Base-by-base conservation (phyloP, 2,888 invertebrate genomes). In the Stenodera caucasica region DNA sequence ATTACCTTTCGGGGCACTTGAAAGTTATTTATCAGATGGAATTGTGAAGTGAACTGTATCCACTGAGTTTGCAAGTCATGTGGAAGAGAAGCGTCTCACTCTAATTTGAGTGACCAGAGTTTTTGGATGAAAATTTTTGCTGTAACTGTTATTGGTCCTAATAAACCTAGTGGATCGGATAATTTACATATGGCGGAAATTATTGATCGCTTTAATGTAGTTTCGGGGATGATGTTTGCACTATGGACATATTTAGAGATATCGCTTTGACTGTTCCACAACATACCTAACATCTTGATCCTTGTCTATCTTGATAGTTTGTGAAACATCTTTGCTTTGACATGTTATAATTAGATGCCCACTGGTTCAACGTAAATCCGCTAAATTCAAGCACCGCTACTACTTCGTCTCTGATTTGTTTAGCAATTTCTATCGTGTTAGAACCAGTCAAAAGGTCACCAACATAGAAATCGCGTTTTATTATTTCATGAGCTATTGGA, bases 81-180 rank as follows among this genome's bases (percentile, higher is more conserved):
- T 5, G 64, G 60, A 33, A 65, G 14, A n/a, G 59, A 50, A 53
- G 65, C 65, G 53, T 65, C 57, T 57, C 63, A 64, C 29, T 64
- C 3, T 23, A 60, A 60, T 11, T 54, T 53, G 14, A 29, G 49
- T 26, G 23, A 49, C 63, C 64, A 64, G 14, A 64, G 59, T 30
- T 32, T 15, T 49, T 64, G 64, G 7, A 64, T 12, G 23, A 63
- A 23, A 6, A 63, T 21, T 45, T 63, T 63, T 26, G 52, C 30
- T n/a, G 52, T 21, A 32, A 63, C 30, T 15, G 57, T 55, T 15
- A 29, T 11, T 11, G 57, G 57, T 18, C 49, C 55, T 2, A 63
- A 8, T 12, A 60, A 32, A 23, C 60, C 60, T 15, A 63, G 45
- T 12, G 64, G 63, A 33, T 63, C 63, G 53, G 54, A 63, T 12